Conservation (phyloP, 2,888 invertebrate species). For the Malacosoma neustria region DNA sequence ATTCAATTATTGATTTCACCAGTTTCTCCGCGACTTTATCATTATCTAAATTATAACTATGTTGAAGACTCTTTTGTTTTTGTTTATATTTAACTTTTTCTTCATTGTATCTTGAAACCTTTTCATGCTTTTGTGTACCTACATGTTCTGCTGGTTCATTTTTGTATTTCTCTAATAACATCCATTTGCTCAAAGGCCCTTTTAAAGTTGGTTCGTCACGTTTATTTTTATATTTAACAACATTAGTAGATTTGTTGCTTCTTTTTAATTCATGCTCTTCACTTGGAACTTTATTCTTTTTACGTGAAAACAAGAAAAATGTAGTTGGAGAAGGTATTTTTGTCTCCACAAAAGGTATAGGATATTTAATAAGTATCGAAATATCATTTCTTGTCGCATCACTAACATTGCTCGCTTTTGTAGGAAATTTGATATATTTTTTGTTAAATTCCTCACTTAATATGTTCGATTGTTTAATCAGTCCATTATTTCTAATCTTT, state of each 20-base stretch:
- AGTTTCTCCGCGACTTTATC: slow-evolving; percentile 44
- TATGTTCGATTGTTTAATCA: too few species aligned
- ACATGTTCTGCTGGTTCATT: slow-evolving; percentile 13
- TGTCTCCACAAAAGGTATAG: slow-evolving; percentile 7
- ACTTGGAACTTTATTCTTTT: slow-evolving; percentile 11
- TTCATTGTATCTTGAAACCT: slow-evolving; percentile 16
- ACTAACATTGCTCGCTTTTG: neutral
- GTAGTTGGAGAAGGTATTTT: slow-evolving; percentile 23
- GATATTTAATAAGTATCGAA: slow-evolving; percentile 4
- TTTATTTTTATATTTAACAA: slow-evolving; percentile 49
- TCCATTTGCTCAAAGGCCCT: slow-evolving; percentile 34
- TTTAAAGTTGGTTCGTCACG: slow-evolving; percentile 38
- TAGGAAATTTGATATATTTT: neutral
- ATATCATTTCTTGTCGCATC: neutral
- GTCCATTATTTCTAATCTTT: too few species aligned
- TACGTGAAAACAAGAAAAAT: slow-evolving; percentile 33
- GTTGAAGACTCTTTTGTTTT: slow-evolving; percentile 26
- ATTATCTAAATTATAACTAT: slow-evolving; percentile 29
- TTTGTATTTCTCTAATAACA: slow-evolving; percentile 37
- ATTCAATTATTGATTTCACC: slow-evolving; percentile 33
- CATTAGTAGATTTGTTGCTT: slow-evolving; percentile 53
- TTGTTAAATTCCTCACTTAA: too few species aligned
- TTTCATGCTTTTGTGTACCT: slow-evolving; percentile 2
- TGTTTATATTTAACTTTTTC: slow-evolving; percentile 22
- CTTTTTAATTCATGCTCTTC: slow-evolving; percentile 27